These are phyloP conservation scores for Parauchenoglanis punctatus DNA, from an alignment of 2,797 vertebrate species.

Conservation along the genomic window DNA sequence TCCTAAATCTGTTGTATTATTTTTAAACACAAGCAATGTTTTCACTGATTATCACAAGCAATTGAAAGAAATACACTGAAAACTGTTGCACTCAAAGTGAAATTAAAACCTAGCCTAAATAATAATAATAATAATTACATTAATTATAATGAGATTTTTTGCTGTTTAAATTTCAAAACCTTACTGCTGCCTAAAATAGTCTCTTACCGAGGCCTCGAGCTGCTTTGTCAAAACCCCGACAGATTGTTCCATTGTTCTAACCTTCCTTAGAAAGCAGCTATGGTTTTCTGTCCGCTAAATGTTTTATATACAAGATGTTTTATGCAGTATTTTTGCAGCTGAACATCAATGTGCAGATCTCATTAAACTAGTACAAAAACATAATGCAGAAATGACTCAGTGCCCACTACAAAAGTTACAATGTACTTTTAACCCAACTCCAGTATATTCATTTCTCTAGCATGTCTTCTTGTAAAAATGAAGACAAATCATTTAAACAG, in stretches of 20 bases:
- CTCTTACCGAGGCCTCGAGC: not conserved
- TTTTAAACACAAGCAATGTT: not conserved
- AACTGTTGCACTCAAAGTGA: not conserved
- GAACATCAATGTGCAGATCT: not conserved
- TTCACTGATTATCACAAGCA: not conserved
- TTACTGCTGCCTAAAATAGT: slow-evolving; percentile 23
- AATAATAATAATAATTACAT: no score
- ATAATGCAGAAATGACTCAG: not conserved
- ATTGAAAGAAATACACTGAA: not conserved
- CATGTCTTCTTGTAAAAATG: not conserved
- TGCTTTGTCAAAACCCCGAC: slow-evolving; percentile 4
- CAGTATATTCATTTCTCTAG: not conserved
- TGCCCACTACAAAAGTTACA: not conserved
- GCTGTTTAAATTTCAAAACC: not conserved
- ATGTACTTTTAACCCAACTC: not conserved
- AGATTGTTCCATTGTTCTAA: slow-evolving; percentile 34
- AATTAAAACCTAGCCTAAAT: slow-evolving; percentile 9
- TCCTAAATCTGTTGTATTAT: not conserved
- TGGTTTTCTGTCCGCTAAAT: not conserved
- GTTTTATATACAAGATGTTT: not conserved
- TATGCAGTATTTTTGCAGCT: not conserved
- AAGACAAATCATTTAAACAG: not conserved
- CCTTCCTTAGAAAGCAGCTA: slow-evolving; percentile 19
- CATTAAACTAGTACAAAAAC: not conserved
- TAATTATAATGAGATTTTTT: not conserved